Percentiles rank a stretch among this genome's conserved stretches.
phyloP scores from a whole-genome alignment of 2,797 vertebrate genomes.

The Hydrolagus colliei region DNA sequence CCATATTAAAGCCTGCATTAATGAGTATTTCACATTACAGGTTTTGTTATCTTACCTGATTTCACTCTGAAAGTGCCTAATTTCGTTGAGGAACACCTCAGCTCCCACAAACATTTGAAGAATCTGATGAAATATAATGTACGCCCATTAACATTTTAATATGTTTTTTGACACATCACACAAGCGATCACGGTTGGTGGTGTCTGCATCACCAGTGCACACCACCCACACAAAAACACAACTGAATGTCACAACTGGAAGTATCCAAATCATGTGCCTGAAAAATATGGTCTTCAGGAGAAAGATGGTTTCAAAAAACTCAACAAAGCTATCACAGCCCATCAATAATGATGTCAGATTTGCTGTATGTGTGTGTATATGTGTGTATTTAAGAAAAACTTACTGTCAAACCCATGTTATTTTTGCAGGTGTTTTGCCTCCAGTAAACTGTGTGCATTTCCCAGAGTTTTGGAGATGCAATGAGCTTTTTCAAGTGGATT shows the following conservation, averaged over 20 bases:
- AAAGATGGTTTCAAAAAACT: conserved; percentile 8
- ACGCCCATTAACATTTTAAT: conserved; percentile 21
- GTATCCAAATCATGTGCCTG: conserved; percentile 5
- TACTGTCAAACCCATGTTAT: background rate
- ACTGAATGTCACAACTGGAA: conserved; percentile 21
- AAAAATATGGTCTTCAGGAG: conserved; percentile 1
- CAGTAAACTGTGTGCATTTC: conserved; percentile 7
- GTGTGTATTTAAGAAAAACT: too few relatives aligned
- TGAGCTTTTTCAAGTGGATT: conserved; percentile 42
- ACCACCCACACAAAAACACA: conserved; percentile 6
- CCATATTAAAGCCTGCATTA: background rate
- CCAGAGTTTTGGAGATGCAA: conserved; percentile 13
- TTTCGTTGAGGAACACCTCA: background rate
- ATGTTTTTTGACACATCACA: conserved; percentile 21
- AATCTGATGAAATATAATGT: conserved; percentile 9
- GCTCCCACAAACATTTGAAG: background rate
- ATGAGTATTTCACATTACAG: conserved; percentile 5
- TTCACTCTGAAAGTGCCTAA: background rate
- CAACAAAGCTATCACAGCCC: conserved; percentile 16
- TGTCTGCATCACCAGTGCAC: background rate
- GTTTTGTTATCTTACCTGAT: background rate
- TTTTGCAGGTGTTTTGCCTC: conserved; percentile 22
- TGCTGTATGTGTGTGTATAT: conserved; percentile 12
- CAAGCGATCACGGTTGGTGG: conserved; percentile 3
- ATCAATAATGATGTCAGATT: conserved; percentile 3